phyloP scores from a whole-genome alignment of 1,140 invertebrate genomes.

The Polypedilum pembai region DNA sequence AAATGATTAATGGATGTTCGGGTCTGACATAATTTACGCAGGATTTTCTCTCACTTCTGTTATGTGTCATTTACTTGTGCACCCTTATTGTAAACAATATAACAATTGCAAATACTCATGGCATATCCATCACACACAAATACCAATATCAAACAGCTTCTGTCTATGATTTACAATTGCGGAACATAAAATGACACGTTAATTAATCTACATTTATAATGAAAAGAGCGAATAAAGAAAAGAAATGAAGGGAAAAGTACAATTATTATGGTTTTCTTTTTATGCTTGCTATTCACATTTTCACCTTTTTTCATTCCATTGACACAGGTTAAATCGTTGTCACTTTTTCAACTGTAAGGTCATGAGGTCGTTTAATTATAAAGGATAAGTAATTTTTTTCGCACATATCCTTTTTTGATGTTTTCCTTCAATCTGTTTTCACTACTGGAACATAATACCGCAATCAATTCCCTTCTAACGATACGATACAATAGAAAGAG shows the following conservation, averaged over 20 bases:
- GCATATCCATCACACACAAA: too few relatives aligned
- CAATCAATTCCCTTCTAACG: neutral
- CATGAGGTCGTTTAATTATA: slow-evolving; percentile 27
- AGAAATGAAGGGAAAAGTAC: neutral
- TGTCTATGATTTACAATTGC: slow-evolving; percentile 23
- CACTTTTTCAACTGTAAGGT: slow-evolving; percentile 2
- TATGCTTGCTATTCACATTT: neutral
- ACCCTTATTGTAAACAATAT: too few relatives aligned
- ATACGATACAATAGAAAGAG: neutral
- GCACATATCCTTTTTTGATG: neutral
- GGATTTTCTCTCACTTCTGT: neutral
- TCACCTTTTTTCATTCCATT: neutral
- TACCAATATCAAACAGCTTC: neutral
- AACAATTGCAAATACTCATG: too few relatives aligned
- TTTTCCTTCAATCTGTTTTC: neutral
- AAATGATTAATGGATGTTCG: neutral
- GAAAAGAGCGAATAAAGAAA: neutral
- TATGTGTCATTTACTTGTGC: neutral
- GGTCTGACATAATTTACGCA: neutral
- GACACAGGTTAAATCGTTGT: neutral
- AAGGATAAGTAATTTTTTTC: neutral
- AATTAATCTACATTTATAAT: slow-evolving; percentile 27
- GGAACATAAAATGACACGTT: slow-evolving; percentile 26
- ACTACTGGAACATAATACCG: neutral
- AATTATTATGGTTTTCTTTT: neutral